Base-by-base conservation (phyloP, 2,113 vertebrate genomes). In the Elephantulus edwardii region DNA sequence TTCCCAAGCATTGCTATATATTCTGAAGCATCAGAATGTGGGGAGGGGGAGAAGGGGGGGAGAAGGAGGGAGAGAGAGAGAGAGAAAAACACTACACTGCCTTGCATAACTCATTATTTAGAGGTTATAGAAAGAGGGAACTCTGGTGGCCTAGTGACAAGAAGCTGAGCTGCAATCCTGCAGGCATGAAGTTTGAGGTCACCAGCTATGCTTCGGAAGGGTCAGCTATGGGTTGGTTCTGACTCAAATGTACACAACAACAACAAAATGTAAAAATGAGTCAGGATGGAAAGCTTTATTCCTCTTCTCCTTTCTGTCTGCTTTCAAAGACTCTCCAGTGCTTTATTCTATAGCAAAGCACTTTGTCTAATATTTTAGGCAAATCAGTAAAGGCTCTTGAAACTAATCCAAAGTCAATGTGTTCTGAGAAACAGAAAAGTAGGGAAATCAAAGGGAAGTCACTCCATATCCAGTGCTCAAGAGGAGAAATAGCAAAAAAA, bases 361-460 rank as follows among this genome's bases (percentile, higher is more conserved):
- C 19, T 28, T 86, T 74, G 20, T 17, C 5, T 40, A 33, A 52
- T 3, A 66, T 72, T 40, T 22, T 89, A 77, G 24, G 9, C 13
- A 76, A 92, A 66, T 76, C 2, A 30, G 14, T 72, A 66, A 82
- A 86, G 40, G 2, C 5, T 89, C 52, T 94, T 92, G 42, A 83
- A 78, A 76, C 8, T 70, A 33, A 2, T 52, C 8, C 20, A 79
- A 72, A 86, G 40, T 74, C 40, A 66, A 16, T 50, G 22, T 78
- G 26, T 94, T 10, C 52, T 46, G 6, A 88, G 70, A 79, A 70
- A 60, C 10, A 81, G 80, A 91, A 87, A n/a, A 89, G 20, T 44
- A 11, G 8, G 75, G 3, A 3, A 20, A 68, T 8, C 28, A 81
- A 62, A 46, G 52, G 30, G 3, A 35, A 58, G 19, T 13, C 8